Conservation (phyloP, 2,888 invertebrate genomes). For the Phasia obesa region DNA sequence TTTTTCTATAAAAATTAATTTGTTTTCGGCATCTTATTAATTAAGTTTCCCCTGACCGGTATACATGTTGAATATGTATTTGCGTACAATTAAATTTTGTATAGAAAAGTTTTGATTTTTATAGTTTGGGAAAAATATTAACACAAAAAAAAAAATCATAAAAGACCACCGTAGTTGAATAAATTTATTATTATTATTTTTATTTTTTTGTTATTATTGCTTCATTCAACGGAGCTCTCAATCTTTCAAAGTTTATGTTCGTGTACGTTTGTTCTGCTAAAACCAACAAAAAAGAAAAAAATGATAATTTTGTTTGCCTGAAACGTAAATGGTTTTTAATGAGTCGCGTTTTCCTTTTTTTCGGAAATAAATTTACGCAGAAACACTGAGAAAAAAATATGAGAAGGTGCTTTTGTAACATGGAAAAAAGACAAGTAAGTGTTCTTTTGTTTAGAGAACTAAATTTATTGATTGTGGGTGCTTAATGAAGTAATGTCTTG, state of each 20-base stretch:
- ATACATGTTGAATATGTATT: neutral
- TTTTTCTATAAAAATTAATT: too few species aligned
- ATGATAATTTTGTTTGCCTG: conserved; percentile 28
- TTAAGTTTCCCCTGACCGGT: neutral
- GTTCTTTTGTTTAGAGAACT: too few species aligned
- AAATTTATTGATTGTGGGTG: too few species aligned
- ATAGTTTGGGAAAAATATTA: neutral
- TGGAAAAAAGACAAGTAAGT: neutral
- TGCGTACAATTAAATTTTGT: neutral
- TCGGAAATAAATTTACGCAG: neutral
- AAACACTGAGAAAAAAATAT: conserved; percentile 1
- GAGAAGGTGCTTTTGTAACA: neutral
- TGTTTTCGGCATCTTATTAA: too few species aligned
- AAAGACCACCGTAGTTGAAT: neutral
- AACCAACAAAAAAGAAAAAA: conserved; percentile 19
- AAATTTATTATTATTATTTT: neutral
- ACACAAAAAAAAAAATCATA: neutral
- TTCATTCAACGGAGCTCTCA: neutral
- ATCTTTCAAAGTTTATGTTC: conserved; percentile 5
- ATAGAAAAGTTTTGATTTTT: neutral
- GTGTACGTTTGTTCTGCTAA: conserved; percentile 8
- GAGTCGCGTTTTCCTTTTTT: conserved; percentile 8
- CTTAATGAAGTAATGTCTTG: too few species aligned
- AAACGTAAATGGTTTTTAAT: conserved; percentile 43
- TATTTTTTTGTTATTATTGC: neutral